Evolutionary conservation across 1,140 invertebrate genomes (phyloP), one percentile per base, ranked within the genome.

Genomic region (Helicoverpa zea): DNA sequence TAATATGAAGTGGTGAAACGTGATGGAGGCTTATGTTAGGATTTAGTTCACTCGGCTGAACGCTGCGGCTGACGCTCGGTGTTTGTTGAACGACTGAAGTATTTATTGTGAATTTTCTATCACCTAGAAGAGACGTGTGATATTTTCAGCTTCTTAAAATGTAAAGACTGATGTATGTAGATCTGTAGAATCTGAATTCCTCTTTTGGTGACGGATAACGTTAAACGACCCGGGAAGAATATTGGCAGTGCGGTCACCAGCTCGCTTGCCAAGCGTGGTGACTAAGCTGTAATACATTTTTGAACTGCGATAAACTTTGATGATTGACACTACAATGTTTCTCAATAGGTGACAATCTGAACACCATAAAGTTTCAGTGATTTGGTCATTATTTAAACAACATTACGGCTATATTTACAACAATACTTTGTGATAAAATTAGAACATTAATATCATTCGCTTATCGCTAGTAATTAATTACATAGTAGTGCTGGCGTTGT

Each of bases 381-480:
- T 61, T 30, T 5, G 58, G 3, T 61, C 58, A 13, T 61, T 61
- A 61, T 30, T 4, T 30, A 14, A 61, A 61, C 18, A 13, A 13
- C n/a, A 59, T 23, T 61, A 29, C 23, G 29, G 58, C 23, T 29
- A 13, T 59, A 3, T 54, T 13, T 14, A 18, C 1, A 73, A 66
- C 43, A 73, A 54, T n/a, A 56, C 10, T 13, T 73, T 10, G 49
- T 35, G 70, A 58, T 29, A 58, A 58, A 58, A 73, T 73, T 56
- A 73, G 70, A 54, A 29, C 70, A 73, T 73, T 73, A 58, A 73
- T 73, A 73, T 73, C 52, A 58, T 16, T 73, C 30, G 70, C 70
- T 58, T 73, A 73, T 73, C 70, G 70, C 52, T 16, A 35, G 23
- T 73, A 72, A 58, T 58, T 76, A 76, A 76, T 43, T 59, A 61